These are phyloP conservation scores for Nephrotoma flavescens DNA, from an alignment of 2,888 invertebrate species.

Conservation along the genomic window DNA sequence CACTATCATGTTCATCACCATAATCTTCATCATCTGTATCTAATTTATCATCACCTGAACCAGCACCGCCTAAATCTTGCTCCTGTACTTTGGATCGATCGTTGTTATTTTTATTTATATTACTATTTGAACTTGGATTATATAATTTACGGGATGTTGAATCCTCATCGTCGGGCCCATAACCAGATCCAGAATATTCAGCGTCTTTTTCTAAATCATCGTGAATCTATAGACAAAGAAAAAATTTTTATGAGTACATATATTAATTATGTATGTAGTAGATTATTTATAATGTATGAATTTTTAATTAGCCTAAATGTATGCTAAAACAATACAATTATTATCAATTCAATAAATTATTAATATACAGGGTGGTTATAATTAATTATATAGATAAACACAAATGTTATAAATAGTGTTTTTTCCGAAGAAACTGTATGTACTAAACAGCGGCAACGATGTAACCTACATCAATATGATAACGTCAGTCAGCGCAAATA, in stretches of 20 bases:
- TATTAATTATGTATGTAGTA: not conserved
- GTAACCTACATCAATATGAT: not conserved
- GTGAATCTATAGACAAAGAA: conserved; percentile 23
- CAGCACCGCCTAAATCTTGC: conserved; percentile 10
- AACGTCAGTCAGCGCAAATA: not conserved
- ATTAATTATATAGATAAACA: not conserved
- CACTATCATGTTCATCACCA: conserved; percentile 11
- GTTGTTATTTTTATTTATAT: conserved; percentile 3
- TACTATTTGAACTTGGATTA: not conserved
- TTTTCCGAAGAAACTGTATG: not conserved
- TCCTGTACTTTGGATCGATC: conserved; percentile 6
- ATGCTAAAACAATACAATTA: not conserved
- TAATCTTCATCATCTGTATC: conserved; percentile 12
- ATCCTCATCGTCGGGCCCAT: conserved; percentile 73
- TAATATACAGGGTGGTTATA: not conserved
- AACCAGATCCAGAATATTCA: conserved; percentile 76
- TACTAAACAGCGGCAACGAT: not conserved
- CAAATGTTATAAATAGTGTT: not conserved
- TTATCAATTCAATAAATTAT: not conserved
- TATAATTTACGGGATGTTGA: conserved; percentile 21
- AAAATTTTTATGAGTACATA: not conserved
- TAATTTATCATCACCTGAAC: conserved; percentile 13
- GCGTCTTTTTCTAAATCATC: conserved; percentile 46
- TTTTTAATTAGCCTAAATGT: not conserved
- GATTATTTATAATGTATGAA: not conserved